These are phyloP conservation scores for Drosophila ogumai DNA, from an alignment of 1,140 invertebrate genomes.

Conservation along the genomic window DNA sequence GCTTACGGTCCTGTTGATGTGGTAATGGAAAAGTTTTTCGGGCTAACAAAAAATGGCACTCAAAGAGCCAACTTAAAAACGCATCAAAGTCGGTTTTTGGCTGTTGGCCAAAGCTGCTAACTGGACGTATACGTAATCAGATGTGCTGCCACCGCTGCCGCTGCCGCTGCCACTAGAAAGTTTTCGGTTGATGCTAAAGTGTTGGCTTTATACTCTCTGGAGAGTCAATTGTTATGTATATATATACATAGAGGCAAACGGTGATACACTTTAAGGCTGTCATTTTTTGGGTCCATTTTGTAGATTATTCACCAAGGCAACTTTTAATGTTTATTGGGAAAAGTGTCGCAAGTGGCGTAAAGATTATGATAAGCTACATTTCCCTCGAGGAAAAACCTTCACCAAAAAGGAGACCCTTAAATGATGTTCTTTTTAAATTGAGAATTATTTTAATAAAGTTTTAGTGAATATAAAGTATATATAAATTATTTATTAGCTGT, in stretches of 20 bases:
- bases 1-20: conserved; percentile 45
- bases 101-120: conserved; percentile 62
- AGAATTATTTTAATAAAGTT: background rate
- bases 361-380: conserved; percentile 14
- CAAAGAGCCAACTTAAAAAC: conserved; percentile 66
- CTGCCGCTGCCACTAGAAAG: conserved; percentile 23
- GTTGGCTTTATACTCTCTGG: conserved; percentile 25
- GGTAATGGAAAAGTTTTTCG: conserved; percentile 70
- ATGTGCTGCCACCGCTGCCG: conserved; percentile 22
- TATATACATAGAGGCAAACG: background rate
- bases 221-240: conserved; percentile 35
- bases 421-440: background rate
- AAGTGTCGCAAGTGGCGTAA: conserved; percentile 12
- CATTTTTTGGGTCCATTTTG: conserved; percentile 9
- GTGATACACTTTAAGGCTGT: conserved; percentile 9
- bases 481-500: background rate
- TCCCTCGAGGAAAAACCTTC: background rate
- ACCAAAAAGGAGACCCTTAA: no score
- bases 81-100: conserved; percentile 70
- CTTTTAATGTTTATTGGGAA: conserved; percentile 26
- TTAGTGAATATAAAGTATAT: background rate
- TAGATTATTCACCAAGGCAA: conserved; percentile 15
- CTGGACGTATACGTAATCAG: conserved; percentile 65
- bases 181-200: conserved; percentile 30
- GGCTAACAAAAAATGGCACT: conserved; percentile 41